Evolutionary conservation across 1,140 invertebrate species (phyloP), one percentile per base, ranked within the genome.

Genomic region (Drosophila saltans): DNA sequence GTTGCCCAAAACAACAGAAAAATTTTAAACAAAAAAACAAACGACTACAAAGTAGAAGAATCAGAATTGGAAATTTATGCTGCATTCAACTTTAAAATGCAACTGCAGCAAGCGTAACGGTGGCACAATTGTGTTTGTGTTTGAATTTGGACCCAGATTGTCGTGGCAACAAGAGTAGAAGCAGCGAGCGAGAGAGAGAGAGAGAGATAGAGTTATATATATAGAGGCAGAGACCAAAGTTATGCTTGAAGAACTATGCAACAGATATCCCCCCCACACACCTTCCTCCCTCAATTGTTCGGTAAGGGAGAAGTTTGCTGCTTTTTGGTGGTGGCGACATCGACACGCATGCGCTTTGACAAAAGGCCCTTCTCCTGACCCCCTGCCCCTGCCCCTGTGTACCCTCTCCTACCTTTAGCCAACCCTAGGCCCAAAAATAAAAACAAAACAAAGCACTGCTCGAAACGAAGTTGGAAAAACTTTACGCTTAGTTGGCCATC

Each of bases 61-160:
- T 56, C 75, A 84, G 78, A 85, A 85, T 86, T 84, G 82, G 81
- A 85, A 85, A 85, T 86, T 86, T 74, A 86, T 86, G 75, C 57
- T 66, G 72, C 75, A 83, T 67, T 85, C 81, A 81, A 84, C 78
- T 81, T 85, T 73, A 67, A 83, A 80, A 73, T 78, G 69, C 64
- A 52, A 61, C 72, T 58, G 69, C 26, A 36, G 69, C 55, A 72
- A 85, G 82, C 79, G 81, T 81, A 85, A 85, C 81, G 81, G 75
- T 77, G 75, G 75, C 75, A 78, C 68, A 78, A 77, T 80, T 80
- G 79, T 78, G 56, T 52, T 52, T 52, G 33, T 36, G 3, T 36
- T 36, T 36, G 33, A 36, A 36, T 81, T 81, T 65, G 71, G 71
- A 33, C 72, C 71, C 4, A 65, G 72, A 72, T 79, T 83, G 80